Evolutionary conservation across 2,113 vertebrate species (phyloP).

Genomic region (Paracanthobrama guichenoti): DNA sequence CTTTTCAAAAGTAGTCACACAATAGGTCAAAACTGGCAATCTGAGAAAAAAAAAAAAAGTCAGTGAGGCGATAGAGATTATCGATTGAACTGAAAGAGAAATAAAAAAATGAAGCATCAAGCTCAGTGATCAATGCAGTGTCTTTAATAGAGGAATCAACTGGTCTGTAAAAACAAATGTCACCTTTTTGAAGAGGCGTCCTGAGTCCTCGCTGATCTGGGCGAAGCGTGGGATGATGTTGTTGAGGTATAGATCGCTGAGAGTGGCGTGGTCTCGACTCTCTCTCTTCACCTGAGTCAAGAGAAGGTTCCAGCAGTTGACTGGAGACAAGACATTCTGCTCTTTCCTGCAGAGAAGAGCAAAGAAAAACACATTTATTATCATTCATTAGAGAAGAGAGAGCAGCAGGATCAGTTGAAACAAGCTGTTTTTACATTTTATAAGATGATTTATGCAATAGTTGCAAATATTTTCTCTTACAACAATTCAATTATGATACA

Average conservation of each 20-base stretch:
- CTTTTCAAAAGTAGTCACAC: not conserved
- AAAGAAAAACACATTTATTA: not conserved
- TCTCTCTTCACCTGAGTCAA: constrained; percentile 96
- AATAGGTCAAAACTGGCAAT: not conserved
- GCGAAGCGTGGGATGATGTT: constrained; percentile 97
- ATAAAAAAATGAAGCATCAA: not conserved
- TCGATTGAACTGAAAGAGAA: not conserved
- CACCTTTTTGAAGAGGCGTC: constrained; percentile 98
- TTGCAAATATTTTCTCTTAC: not conserved
- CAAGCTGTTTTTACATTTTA: not conserved
- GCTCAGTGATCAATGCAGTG: not conserved
- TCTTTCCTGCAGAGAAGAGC: constrained; percentile 82
- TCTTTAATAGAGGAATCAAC: not conserved
- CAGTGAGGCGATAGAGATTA: not conserved
- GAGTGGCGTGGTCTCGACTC: constrained; percentile 94
- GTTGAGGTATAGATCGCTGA: constrained; percentile 99
- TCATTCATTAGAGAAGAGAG: not conserved
- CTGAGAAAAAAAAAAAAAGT: not conserved
- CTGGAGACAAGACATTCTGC: constrained; percentile 90
- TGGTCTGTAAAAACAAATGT: not conserved
- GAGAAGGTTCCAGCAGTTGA: constrained; percentile 98
- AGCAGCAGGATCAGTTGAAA: not conserved
- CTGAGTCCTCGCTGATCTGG: constrained; percentile 96
- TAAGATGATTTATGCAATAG: not conserved
- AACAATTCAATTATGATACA: not conserved